Evolutionary conservation across 2,797 vertebrate genomes (phyloP).

Genomic region (Emydoidea blandingii): DNA sequence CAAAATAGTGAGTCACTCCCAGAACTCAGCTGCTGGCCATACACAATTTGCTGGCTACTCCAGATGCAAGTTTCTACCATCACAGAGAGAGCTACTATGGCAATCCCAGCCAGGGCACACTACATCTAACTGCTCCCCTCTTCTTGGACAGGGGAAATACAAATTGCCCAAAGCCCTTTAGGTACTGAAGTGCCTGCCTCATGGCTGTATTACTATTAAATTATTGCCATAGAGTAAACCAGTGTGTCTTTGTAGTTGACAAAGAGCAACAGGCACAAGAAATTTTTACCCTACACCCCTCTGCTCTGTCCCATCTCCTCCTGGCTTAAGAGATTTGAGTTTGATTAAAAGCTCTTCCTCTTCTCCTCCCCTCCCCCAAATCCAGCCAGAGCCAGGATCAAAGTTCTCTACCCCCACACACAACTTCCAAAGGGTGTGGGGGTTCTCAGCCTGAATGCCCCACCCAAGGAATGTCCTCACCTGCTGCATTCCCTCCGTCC

Average conservation of each 20-base stretch:
- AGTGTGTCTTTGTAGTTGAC: not conserved
- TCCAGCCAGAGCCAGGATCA: not conserved
- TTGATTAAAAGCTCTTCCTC: not conserved
- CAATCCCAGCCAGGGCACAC: not conserved
- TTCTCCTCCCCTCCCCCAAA: not conserved
- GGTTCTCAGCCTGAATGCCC: not conserved
- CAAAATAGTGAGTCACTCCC: slow-evolving; percentile 56
- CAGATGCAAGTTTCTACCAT: not conserved
- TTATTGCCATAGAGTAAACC: not conserved
- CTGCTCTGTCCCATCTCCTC: no score
- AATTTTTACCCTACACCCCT: not conserved
- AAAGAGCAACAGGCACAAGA: not conserved
- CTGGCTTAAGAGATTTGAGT: fast-evolving
- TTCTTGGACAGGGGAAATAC: not conserved
- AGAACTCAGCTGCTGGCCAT: not conserved
- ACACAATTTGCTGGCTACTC: not conserved
- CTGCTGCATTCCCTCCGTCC: slow-evolving; percentile 83
- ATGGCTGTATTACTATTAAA: not conserved
- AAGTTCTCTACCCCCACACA: no score
- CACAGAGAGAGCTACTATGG: not conserved
- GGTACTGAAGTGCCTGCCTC: not conserved
- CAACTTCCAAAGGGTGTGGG: not conserved
- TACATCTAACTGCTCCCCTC: not conserved
- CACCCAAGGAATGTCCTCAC: slow-evolving; percentile 73
- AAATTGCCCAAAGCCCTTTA: not conserved